phyloP scores from a whole-genome alignment of 2,797 vertebrate genomes.

The Poecilia wingei region DNA sequence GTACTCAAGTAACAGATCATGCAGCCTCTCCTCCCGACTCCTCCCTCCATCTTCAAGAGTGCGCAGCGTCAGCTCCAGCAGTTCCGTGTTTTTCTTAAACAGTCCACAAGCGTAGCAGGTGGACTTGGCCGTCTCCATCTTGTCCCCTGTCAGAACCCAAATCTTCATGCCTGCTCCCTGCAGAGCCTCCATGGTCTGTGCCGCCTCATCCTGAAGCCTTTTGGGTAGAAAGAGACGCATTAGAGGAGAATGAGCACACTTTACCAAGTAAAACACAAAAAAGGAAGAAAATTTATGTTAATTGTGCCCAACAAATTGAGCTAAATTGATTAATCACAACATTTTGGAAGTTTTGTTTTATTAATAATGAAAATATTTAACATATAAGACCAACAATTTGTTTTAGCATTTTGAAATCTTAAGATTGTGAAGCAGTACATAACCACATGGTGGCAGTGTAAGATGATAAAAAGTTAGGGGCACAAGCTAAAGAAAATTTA shows the following conservation, averaged over 20 bases:
- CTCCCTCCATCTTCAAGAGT: constrained; percentile 81
- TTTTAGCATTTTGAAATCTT: neutral
- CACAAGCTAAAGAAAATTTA: neutral
- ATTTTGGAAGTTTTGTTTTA: neutral
- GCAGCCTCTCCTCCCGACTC: constrained; percentile 86
- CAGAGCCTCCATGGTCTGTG: constrained; percentile 94
- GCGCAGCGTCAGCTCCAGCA: constrained; percentile 90
- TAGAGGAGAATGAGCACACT: neutral
- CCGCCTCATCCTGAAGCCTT: constrained; percentile 94
- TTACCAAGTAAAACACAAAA: neutral
- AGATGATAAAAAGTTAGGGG: neutral
- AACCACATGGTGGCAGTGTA: constrained; percentile 52
- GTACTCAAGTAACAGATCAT: constrained; percentile 91
- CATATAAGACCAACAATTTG: neutral
- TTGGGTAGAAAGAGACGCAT: neutral
- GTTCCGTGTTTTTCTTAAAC: constrained; percentile 91
- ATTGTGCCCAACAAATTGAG: neutral
- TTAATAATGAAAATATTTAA: neutral
- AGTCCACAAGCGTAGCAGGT: constrained; percentile 95
- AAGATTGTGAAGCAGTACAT: neutral
- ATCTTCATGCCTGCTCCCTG: constrained; percentile 94
- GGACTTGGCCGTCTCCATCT: constrained; percentile 98
- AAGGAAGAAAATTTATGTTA: neutral
- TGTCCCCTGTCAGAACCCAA: constrained; percentile 98
- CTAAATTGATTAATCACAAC: neutral